phyloP scores from a whole-genome alignment of 2,888 invertebrate species.

The Isoperla grammatica region DNA sequence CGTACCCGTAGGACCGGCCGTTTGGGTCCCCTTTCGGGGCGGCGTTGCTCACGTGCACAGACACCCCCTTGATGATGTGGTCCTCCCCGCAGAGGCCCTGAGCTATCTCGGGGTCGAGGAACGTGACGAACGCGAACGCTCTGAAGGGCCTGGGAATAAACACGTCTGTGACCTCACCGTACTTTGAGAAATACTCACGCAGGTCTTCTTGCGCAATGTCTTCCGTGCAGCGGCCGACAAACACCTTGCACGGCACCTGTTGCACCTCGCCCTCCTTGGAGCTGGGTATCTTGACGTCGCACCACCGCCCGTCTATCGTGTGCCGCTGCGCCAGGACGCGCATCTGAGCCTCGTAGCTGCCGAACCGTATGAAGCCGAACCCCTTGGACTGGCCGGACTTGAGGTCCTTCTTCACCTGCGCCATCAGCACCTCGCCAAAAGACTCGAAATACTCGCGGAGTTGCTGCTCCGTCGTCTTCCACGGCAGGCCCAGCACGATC shows the following conservation, averaged over 20 bases:
- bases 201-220: conserved; percentile 87
- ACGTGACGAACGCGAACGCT: conserved; percentile 90
- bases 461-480: conserved; percentile 96
- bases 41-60: conserved; percentile 83
- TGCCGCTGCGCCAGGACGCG: conserved; percentile 93
- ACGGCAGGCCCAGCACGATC: conserved; percentile 94
- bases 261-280: conserved; percentile 85
- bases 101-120: conserved; percentile 86
- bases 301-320: conserved; percentile 97
- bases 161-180: conserved; percentile 91
- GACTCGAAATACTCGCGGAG: conserved; percentile 94
- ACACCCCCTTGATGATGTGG: conserved; percentile 88
- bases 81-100: conserved; percentile 88
- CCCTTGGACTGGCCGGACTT: conserved; percentile 95
- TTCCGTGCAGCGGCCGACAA: conserved; percentile 91
- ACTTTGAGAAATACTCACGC: conserved; percentile 83
- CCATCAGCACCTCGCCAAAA: conserved; percentile 97
- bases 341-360: conserved; percentile 91
- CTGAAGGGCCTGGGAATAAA: conserved; percentile 94
- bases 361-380: conserved; percentile 97
- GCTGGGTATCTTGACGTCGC: conserved; percentile 97
- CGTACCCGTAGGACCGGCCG: conserved; percentile 33
- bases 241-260: conserved; percentile 86
- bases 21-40: conserved; percentile 66
- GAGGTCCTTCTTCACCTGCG: conserved; percentile 89